Evolutionary conservation across 2,797 vertebrate species (phyloP).

Genomic region (Acipenser ruthenus): DNA sequence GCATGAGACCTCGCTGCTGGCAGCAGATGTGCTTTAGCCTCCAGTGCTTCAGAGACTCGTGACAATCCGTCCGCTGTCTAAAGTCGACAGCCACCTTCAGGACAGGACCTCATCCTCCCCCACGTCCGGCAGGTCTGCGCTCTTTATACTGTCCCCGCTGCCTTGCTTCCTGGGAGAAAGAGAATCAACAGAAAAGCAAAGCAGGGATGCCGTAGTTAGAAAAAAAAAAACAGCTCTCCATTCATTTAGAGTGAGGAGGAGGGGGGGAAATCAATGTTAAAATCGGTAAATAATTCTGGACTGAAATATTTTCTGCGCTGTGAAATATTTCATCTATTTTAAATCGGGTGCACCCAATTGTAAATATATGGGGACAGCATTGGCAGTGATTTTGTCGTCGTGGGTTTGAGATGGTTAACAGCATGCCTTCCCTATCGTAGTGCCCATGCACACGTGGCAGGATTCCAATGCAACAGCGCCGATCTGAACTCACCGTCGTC

Average conservation of each 20-base stretch:
- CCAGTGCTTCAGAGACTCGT: background rate
- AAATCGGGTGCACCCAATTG: background rate
- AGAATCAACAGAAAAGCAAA: conserved; percentile 15
- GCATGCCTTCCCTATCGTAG: too few species aligned
- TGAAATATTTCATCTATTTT: background rate
- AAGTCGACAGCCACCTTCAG: conserved; percentile 47
- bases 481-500: too few species aligned
- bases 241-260: background rate
- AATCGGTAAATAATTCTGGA: too few species aligned
- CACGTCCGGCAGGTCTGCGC: conserved; percentile 65
- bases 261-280: background rate
- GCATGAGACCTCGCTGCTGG: too few species aligned
- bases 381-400: too few species aligned
- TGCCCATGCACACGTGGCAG: too few species aligned
- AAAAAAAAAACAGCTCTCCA: conserved; percentile 16
- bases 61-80: background rate
- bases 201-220: background rate
- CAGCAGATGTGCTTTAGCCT: too few species aligned
- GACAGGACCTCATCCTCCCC: conserved; percentile 79
- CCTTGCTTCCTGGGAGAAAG: conserved; percentile 77
- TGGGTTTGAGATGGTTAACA: too few species aligned
- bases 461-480: too few species aligned
- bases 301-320: background rate
- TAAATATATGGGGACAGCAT: too few species aligned
- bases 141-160: conserved; percentile 71